Evolutionary conservation across 2,797 vertebrate species (phyloP).

Genomic region (Manis javanica): DNA sequence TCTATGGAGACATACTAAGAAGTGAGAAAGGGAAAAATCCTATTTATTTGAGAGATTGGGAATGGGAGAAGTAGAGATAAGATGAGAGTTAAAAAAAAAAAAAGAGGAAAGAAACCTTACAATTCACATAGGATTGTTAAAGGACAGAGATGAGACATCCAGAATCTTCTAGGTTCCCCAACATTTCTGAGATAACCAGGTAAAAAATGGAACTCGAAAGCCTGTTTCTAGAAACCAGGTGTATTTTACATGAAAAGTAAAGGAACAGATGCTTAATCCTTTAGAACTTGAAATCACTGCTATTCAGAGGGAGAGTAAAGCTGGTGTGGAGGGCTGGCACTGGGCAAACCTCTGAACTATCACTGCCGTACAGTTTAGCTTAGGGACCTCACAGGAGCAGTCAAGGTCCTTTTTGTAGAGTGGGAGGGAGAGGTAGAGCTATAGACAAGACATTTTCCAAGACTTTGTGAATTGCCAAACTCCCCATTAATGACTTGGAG

Average conservation of each 20-base stretch:
- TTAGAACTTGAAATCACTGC: neutral
- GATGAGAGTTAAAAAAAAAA: neutral
- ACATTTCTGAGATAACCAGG: neutral
- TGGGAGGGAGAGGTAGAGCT: neutral
- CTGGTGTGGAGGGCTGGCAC: neutral
- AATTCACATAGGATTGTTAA: conserved; percentile 21
- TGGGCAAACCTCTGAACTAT: neutral
- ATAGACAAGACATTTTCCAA: neutral
- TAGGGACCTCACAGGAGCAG: neutral
- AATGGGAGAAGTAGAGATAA: neutral
- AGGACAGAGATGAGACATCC: neutral
- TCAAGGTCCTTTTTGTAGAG: neutral
- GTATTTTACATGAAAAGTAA: neutral
- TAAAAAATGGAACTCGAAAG: neutral
- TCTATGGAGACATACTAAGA: neutral
- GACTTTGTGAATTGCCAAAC: neutral
- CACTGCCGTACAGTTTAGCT: neutral
- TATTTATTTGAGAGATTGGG: neutral
- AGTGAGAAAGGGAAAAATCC: neutral
- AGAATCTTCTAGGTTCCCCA: neutral
- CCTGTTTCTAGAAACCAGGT: neutral
- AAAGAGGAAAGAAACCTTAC: neutral
- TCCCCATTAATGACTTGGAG: neutral
- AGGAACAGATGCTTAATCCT: neutral
- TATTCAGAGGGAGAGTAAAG: neutral